These are phyloP conservation scores for Raphicerus campestris DNA, from an alignment of 2,113 vertebrate species.

Conservation along the genomic window DNA sequence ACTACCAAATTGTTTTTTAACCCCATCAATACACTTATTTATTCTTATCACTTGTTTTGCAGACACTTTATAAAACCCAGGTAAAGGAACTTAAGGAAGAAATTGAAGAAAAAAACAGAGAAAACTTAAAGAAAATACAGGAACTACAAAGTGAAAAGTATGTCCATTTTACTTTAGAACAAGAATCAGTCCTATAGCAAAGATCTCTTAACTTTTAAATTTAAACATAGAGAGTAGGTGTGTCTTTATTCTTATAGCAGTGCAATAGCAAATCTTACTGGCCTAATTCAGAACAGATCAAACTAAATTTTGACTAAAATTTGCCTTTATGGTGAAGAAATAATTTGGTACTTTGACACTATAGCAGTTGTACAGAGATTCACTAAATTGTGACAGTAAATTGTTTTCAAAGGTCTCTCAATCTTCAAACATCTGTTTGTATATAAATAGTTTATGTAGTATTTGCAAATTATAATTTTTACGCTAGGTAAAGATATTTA, in stretches of 20 bases:
- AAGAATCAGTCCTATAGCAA: neutral
- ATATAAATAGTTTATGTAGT: neutral
- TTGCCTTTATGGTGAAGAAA: constrained; percentile 19
- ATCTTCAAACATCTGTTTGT: neutral
- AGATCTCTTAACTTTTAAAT: constrained; percentile 12
- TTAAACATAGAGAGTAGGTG: neutral
- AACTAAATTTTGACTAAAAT: constrained; percentile 7
- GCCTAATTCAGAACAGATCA: neutral
- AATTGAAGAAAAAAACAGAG: constrained; percentile 94
- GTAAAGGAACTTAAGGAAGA: constrained; percentile 99
- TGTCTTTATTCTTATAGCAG: neutral
- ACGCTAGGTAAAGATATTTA: neutral
- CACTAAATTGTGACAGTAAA: neutral
- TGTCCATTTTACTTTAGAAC: constrained; percentile 46
- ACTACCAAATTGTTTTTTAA: neutral
- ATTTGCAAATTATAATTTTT: neutral
- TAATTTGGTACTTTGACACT: neutral
- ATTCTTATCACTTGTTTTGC: constrained; percentile 69
- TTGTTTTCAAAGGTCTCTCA: constrained; percentile 7
- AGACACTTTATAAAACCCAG: constrained; percentile 99
- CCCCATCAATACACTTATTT: neutral
- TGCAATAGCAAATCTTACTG: neutral
- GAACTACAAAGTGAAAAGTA: constrained; percentile 95
- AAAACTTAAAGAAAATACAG: constrained; percentile 91
- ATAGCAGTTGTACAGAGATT: neutral